Base-by-base conservation (phyloP, 2,113 vertebrate genomes). In the western clawed frog (Xenopus tropicalis) region DNA sequence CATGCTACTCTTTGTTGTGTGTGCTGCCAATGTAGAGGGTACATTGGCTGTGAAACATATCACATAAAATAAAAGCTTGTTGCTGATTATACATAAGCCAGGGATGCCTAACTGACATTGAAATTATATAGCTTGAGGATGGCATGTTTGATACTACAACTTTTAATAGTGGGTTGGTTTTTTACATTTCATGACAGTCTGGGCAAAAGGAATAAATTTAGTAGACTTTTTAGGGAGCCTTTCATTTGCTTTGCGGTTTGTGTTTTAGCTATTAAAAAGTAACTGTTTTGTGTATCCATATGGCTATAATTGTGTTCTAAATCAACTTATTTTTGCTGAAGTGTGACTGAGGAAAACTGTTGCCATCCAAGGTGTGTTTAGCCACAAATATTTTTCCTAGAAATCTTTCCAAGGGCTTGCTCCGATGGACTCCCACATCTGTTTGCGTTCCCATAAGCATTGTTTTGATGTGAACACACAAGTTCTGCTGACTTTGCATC, bases 331-430 rank as follows among this genome's bases (percentile, higher is more conserved):
- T 25, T 51, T 24, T 74, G 44, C 57, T 74, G 46, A 68, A 52
- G 57, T 74, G 56, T 61, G 63, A 68, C 57, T 66, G 14, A 68
- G 65, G 23, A 61, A 74, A 54, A 17, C 65, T 37, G 44, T 61
- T 69, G 20, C 72, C 57, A 69, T 61, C 44, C 51, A 61, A 68
- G 57, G 72, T 69, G 72, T 68, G 57, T 62, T 68, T 74, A 52
- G 66, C 65, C 57, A 25, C 56, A 74, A 68, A 52, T 69, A 74
- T 61, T 59, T 61, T 67, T 68, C 64, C 56, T 68, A 67, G 56
- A 61, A 52, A 59, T 29, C 65, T 68, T 74, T 74, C 72, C 72
- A 61, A 62, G 22, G 43, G 37, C 20, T 29, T 57, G 14, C 57
- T 20, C 24, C 44, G 44, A 52, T 68, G 44, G 66, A 67, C 72